Percentiles rank a stretch among this genome's conserved stretches.
Evolutionary conservation across 2,797 vertebrate species (phyloP).

Genomic region (Parambassis ranga): DNA sequence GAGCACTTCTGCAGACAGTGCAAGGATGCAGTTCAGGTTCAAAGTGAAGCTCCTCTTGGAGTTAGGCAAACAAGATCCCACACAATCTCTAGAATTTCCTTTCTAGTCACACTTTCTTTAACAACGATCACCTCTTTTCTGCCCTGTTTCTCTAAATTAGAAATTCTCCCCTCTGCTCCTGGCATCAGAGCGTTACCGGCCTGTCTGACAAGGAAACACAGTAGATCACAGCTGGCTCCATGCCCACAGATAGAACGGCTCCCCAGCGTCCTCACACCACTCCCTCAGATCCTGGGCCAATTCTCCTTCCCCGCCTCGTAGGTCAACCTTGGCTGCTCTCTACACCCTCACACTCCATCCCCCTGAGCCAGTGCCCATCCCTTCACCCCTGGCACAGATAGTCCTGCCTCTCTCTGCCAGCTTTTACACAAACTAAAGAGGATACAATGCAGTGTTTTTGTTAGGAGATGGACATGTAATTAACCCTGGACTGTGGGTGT

Average conservation of each 20-base stretch:
- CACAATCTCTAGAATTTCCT: no score
- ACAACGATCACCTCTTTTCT: neutral
- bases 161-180: conserved; percentile 17
- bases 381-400: conserved; percentile 58
- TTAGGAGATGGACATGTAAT: conserved; percentile 54
- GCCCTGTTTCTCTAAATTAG: neutral
- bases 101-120: no score
- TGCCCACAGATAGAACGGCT: conserved; percentile 59
- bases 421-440: conserved; percentile 45
- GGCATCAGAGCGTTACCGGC: conserved; percentile 22
- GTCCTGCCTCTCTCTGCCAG: conserved; percentile 40
- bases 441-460: conserved; percentile 45
- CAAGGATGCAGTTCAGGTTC: no score
- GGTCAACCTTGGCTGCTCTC: conserved; percentile 71
- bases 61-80: no score
- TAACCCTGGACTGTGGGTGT: conserved; percentile 53
- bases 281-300: conserved; percentile 79
- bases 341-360: conserved; percentile 50
- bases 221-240: conserved; percentile 62
- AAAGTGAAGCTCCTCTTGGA: no score
- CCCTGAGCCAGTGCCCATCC: conserved; percentile 55
- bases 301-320: conserved; percentile 66
- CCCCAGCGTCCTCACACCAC: conserved; percentile 56
- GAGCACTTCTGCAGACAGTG: no score
- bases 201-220: conserved; percentile 43